Evolutionary conservation across 2,797 vertebrate species (phyloP), one percentile per base, ranked within the genome.

Genomic region (Enteromius argenteus): DNA sequence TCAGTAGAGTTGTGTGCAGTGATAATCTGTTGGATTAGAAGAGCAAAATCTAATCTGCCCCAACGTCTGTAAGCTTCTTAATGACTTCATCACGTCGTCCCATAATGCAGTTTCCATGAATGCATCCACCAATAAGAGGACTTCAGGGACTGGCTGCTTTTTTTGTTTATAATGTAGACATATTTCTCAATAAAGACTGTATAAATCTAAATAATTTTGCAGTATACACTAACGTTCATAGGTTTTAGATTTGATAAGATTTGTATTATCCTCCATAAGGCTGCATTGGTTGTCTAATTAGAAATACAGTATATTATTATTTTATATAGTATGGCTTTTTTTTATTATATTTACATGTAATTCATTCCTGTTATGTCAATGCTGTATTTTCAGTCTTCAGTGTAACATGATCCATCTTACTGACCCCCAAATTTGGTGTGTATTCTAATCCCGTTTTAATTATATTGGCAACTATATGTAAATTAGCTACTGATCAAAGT

Each of bases 1-100:
- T 91, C 93, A 90, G 89, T 91, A 91, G 90, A 88, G 85, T 92
- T 90, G 92, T 91, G 92, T 90, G 88, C 89, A 86, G 71, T 88
- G 91, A 90, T 95, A 95, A 96, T 95, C 95, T 95, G 89, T 42
- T 83, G 93, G 94, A 96, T 96, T 96, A 96, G 93, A 93, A 92
- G 91, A 94, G 92, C 92, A 94, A 94, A 94, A 92, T 93, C 95
- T 94, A 94, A 95, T 95, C 95, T 94, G 92, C 84, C 90, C 90
- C 91, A 91, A 93, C 84, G 93, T 93, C 92, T 93, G 91, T 95
- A 95, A 95, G 92, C 94, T 94, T 92, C 95, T 96, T 95, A 95
- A 94, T 94, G 93, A 94, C 94, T 93, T 93, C 93, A 93, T 92
- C 78, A 87, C 86, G 74, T 89, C 90, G 90, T 87, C 89, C 90